Conservation (phyloP, 2,888 invertebrate genomes). For the Cephus spinipes region DNA sequence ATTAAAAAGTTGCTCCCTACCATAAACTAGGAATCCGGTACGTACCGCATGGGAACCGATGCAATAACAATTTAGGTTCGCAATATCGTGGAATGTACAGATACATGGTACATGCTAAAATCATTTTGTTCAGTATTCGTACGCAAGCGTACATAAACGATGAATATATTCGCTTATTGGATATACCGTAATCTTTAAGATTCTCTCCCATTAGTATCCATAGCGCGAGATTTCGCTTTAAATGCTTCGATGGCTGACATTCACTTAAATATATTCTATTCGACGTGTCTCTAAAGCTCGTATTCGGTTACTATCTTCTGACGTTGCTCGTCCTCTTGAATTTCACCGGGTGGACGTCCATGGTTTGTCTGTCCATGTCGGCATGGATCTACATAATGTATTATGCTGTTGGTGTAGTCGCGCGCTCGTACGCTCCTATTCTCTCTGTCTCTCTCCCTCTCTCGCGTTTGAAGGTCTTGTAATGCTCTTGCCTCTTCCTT, state of each 20-base stretch:
- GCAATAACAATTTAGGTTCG: not conserved
- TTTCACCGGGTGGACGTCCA: not conserved
- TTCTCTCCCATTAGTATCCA: not conserved
- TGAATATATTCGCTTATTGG: not conserved
- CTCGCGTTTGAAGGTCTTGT: not conserved
- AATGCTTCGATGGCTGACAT: not conserved
- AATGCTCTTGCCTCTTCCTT: no score
- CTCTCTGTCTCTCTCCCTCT: constrained; percentile 47
- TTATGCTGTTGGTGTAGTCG: constrained; percentile 59
- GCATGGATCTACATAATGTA: constrained; percentile 52
- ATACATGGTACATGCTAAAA: not conserved
- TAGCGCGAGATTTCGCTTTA: not conserved
- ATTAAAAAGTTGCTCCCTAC: not conserved
- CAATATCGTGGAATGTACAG: not conserved
- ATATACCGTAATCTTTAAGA: not conserved
- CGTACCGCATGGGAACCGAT: not conserved
- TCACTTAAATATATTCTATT: not conserved
- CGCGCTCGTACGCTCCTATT: not conserved
- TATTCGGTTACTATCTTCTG: not conserved
- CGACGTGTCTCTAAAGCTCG: not conserved
- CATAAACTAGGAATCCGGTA: not conserved
- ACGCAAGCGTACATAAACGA: not conserved
- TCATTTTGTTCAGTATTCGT: not conserved
- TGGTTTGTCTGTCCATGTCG: constrained; percentile 16
- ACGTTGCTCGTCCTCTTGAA: constrained; percentile 1